Conservation (phyloP, 2,113 vertebrate species). For the Hippopotamus amphibius region DNA sequence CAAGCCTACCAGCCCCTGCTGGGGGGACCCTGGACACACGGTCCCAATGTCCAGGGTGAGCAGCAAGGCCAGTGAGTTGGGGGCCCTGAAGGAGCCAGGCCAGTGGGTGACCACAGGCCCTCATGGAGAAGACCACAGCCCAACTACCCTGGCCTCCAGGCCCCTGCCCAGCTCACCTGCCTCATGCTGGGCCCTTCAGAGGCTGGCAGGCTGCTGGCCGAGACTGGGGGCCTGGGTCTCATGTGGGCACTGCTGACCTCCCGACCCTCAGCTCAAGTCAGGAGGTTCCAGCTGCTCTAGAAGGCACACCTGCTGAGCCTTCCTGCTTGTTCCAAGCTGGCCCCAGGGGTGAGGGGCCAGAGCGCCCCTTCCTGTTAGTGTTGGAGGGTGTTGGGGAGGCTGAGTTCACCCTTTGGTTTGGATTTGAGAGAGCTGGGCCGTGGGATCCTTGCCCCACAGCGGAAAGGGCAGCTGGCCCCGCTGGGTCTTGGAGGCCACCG, state of each 20-base stretch:
- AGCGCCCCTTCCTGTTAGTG: fast-evolving
- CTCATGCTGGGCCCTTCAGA: fast-evolving
- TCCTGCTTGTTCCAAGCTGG: neutral
- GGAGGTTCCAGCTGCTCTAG: neutral
- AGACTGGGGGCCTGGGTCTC: neutral
- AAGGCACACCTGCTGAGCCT: no score
- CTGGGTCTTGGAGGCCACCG: neutral
- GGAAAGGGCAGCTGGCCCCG: neutral
- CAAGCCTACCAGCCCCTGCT: neutral
- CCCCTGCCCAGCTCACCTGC: neutral
- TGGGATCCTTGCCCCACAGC: neutral
- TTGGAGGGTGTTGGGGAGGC: fast-evolving
- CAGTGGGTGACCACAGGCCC: neutral
- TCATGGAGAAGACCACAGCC: neutral
- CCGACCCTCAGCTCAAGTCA: neutral
- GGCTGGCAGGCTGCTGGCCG: fast-evolving
- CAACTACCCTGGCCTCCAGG: neutral
- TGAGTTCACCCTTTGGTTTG: neutral
- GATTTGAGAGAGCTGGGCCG: neutral
- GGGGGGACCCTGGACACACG: neutral
- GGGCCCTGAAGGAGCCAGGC: neutral
- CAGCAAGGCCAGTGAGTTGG: fast-evolving
- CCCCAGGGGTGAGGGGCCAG: neutral
- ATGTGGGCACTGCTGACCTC: fast-evolving
- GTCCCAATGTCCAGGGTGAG: neutral